Conservation (phyloP, 2,888 invertebrate genomes). For the Listrodromus nycthemerus region DNA sequence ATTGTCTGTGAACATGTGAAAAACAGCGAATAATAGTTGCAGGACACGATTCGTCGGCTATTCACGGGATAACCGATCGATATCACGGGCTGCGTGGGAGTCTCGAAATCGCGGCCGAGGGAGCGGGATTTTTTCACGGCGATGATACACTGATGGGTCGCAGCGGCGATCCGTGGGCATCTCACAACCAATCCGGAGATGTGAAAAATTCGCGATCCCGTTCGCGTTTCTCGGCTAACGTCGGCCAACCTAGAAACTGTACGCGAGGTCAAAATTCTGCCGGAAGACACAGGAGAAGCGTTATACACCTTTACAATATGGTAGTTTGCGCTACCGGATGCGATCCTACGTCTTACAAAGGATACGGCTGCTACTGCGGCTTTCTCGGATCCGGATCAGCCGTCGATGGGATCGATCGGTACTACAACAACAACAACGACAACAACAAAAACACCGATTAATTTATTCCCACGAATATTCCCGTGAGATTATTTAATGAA, state of each 20-base stretch:
- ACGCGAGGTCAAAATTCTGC: conserved; percentile 30
- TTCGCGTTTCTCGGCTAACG: not conserved
- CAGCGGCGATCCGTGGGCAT: conserved; percentile 76
- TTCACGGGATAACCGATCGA: conserved; percentile 34
- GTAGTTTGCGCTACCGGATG: conserved; percentile 94
- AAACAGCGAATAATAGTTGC: conserved; percentile 16
- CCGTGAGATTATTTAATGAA: not conserved
- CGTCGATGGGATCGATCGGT: conserved; percentile 93
- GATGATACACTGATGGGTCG: conserved; percentile 73
- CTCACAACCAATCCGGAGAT: conserved; percentile 44
- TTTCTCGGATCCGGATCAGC: conserved; percentile 92
- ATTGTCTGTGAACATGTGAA: not conserved
- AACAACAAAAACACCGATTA: too few relatives aligned
- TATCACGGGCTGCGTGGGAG: conserved; percentile 8
- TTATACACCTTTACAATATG: conserved; percentile 94
- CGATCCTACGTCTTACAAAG: conserved; percentile 92
- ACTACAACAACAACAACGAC: conserved; percentile 70
- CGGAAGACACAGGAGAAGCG: conserved; percentile 89
- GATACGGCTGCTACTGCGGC: conserved; percentile 96
- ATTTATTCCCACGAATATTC: not conserved
- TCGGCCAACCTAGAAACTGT: conserved; percentile 3
- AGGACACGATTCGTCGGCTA: conserved; percentile 39
- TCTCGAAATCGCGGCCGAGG: conserved; percentile 14
- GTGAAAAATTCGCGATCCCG: conserved; percentile 23
- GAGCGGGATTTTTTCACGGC: conserved; percentile 35